Evolutionary conservation across 2,888 invertebrate species (phyloP).

Genomic region (Melipona bicolor): DNA sequence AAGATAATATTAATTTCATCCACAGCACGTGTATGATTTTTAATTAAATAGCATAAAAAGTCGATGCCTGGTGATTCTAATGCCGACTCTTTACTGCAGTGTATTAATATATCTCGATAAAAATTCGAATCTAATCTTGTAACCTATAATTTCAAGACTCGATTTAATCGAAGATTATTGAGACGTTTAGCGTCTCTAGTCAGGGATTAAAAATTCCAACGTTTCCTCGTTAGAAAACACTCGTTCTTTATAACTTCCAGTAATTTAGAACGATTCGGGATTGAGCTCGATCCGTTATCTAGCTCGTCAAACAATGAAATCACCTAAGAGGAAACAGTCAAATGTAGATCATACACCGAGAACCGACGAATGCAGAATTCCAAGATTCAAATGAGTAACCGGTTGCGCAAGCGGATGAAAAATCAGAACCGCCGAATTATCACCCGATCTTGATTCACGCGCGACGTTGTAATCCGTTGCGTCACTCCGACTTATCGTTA

Average conservation of each 20-base stretch:
- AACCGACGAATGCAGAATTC: neutral
- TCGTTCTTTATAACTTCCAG: neutral
- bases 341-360: neutral
- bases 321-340: neutral
- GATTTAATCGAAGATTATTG: neutral
- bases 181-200: neutral
- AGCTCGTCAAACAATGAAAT: slow-evolving; percentile 1
- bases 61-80: neutral
- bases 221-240: neutral
- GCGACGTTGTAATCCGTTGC: slow-evolving; percentile 34
- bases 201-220: neutral
- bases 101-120: neutral
- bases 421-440: slow-evolving; percentile 6
- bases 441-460: neutral
- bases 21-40: no score
- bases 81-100: neutral
- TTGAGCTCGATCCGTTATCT: neutral
- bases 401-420: slow-evolving; percentile 3
- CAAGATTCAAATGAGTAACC: neutral
- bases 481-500: slow-evolving; percentile 42
- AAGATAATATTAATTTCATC: neutral
- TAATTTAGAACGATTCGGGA: neutral
- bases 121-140: slow-evolving; percentile 1
- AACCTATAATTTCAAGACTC: slow-evolving; percentile 1
- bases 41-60: neutral